phyloP scores from a whole-genome alignment of 2,797 vertebrate species.

The Melanotaenia pygmaea region DNA sequence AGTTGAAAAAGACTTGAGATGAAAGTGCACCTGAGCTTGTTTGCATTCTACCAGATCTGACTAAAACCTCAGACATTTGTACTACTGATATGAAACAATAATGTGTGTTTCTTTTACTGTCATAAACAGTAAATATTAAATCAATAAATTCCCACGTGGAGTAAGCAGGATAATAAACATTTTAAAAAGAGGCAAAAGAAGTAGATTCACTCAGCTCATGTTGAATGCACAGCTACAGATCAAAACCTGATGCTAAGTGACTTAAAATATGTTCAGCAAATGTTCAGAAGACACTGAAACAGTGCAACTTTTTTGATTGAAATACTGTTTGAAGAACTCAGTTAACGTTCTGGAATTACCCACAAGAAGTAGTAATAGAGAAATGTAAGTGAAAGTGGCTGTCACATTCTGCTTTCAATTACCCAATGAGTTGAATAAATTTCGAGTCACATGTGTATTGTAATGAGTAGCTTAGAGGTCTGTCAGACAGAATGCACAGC shows the following conservation, averaged over 20 bases:
- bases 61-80: not conserved
- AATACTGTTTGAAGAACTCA: too few species aligned
- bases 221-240: not conserved
- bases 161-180: not conserved
- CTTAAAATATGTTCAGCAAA: not conserved
- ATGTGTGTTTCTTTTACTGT: not conserved
- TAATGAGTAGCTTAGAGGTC: slow-evolving; percentile 2
- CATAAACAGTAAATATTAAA: not conserved
- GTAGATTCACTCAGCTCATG: not conserved
- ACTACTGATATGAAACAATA: not conserved
- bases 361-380: not conserved
- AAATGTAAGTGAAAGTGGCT: slow-evolving; percentile 1
- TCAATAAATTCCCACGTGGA: not conserved
- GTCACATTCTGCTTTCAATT: not conserved
- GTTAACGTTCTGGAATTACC: too few species aligned
- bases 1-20: slow-evolving; percentile 11
- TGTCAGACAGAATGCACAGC: not conserved
- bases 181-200: slow-evolving; percentile 3
- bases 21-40: slow-evolving; percentile 3
- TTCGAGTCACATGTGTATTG: slow-evolving; percentile 6
- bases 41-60: not conserved
- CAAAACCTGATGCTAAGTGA: not conserved
- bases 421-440: not conserved
- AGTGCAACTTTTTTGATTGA: not conserved
- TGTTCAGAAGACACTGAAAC: not conserved